Evolutionary conservation across 2,113 vertebrate genomes (phyloP), one percentile per base, ranked within the genome.

Genomic region (Istiophorus platypterus): DNA sequence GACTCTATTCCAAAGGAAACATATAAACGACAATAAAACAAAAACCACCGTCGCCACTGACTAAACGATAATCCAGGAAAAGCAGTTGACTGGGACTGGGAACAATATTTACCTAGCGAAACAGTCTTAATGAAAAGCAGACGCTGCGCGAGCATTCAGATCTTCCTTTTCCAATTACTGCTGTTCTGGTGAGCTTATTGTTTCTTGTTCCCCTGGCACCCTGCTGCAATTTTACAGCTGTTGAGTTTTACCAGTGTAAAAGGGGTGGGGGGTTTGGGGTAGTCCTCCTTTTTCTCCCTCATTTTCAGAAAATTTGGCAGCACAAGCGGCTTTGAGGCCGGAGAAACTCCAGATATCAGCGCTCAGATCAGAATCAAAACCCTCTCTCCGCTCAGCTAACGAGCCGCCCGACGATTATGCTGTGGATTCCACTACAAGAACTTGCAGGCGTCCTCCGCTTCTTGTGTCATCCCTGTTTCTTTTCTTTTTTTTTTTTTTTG

Each of bases 181-280:
- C 88, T 86, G 81, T 83, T 90, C 70, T 90, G 73, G 58, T 83
- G 78, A 84, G 77, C 83, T 72, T 90, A 90, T 92, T 88, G 89
- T 88, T 90, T 76, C 76, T 78, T 59, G 68, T 77, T 91, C 78
- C 78, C 84, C 64, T 82, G 92, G 87, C 90, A 90, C 83, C 85
- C 68, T 59, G 78, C 89, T 90, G 85, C 77, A 87, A 41, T 90
- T 92, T 93, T 92, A 90, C 89, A 92, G 86, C 92, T 88, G 88
- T 84, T 91, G 82, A 78, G 61, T 85, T 77, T 92, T 84, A 91
- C 83, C 85, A 85, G 61, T 63, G 64, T 34, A 41, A 54, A 63
- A 54, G 34, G 26, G 14, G n/a, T 1, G 12, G 66, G 11, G 45
- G 67, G 7, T 20, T 3, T 14, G n/a, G 13, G 6, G 65, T 68